Conservation (phyloP, 2,113 vertebrate species). For the Fulmarus glacialis region DNA sequence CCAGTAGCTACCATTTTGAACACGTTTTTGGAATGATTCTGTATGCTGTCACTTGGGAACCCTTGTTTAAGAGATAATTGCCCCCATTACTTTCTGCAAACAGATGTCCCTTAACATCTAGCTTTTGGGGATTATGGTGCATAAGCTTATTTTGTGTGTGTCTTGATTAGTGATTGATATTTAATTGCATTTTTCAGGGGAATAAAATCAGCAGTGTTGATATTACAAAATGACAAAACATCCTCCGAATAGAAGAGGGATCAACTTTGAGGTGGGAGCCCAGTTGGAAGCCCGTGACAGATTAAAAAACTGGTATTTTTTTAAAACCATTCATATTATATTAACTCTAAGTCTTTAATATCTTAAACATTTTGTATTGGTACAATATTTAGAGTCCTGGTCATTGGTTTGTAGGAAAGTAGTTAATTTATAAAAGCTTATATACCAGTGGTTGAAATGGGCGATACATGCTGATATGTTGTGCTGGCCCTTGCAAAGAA, state of each 20-base stretch:
- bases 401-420: constrained; percentile 28
- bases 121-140: constrained; percentile 39
- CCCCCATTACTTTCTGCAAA: background rate
- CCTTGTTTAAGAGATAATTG: background rate
- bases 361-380: constrained; percentile 34
- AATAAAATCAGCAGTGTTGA: constrained; percentile 80
- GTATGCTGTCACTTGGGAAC: background rate
- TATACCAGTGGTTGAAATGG: constrained; percentile 34
- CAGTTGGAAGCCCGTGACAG: constrained; percentile 95
- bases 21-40: background rate
- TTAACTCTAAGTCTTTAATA: constrained; percentile 61
- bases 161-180: constrained; percentile 73
- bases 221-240: constrained; percentile 95
- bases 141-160: constrained; percentile 59
- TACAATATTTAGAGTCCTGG: constrained; percentile 23
- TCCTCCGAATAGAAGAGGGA: constrained; percentile 93
- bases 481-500: background rate
- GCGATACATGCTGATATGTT: background rate
- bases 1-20: background rate
- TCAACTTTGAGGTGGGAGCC: constrained; percentile 95
- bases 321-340: constrained; percentile 70
- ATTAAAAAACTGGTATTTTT: constrained; percentile 96
- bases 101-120: background rate
- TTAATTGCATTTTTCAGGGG: constrained; percentile 84
- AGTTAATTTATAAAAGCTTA: background rate